Evolutionary conservation across 1,140 invertebrate genomes (phyloP).

Genomic region (Drosophila hydei): DNA sequence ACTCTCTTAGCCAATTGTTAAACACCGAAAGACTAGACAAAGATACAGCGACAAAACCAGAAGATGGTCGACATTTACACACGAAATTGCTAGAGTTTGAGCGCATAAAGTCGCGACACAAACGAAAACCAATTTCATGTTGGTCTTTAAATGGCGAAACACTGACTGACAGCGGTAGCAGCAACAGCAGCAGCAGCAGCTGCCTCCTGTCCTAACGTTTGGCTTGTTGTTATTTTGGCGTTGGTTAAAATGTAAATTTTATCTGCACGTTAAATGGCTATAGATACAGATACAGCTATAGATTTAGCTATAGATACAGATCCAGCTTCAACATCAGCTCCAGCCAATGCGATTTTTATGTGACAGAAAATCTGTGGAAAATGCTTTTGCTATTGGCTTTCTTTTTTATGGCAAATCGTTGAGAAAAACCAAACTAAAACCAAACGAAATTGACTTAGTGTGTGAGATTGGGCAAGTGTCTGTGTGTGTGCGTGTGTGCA

Average conservation of each 20-base stretch:
- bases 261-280: slow-evolving; percentile 62
- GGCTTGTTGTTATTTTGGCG: slow-evolving; percentile 22
- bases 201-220: neutral
- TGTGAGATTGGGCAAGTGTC: neutral
- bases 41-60: slow-evolving; percentile 12
- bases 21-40: slow-evolving; percentile 10
- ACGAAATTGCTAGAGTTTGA: neutral
- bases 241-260: slow-evolving; percentile 68
- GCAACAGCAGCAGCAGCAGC: neutral
- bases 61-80: slow-evolving; percentile 10
- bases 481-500: slow-evolving; percentile 7
- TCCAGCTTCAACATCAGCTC: slow-evolving; percentile 33
- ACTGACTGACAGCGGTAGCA: slow-evolving; percentile 5
- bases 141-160: slow-evolving; percentile 29
- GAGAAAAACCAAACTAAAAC: slow-evolving; percentile 58
- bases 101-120: slow-evolving; percentile 1
- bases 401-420: slow-evolving; percentile 52
- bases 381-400: slow-evolving; percentile 33
- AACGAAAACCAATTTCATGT: slow-evolving; percentile 35
- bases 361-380: slow-evolving; percentile 61
- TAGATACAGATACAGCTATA: slow-evolving; percentile 36
- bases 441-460: slow-evolving; percentile 63
- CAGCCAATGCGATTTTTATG: slow-evolving; percentile 60
- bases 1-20: neutral
- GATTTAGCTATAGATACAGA: slow-evolving; percentile 12